Conservation (phyloP, 2,888 invertebrate species). For the Cataglyphis rosenhaueri region DNA sequence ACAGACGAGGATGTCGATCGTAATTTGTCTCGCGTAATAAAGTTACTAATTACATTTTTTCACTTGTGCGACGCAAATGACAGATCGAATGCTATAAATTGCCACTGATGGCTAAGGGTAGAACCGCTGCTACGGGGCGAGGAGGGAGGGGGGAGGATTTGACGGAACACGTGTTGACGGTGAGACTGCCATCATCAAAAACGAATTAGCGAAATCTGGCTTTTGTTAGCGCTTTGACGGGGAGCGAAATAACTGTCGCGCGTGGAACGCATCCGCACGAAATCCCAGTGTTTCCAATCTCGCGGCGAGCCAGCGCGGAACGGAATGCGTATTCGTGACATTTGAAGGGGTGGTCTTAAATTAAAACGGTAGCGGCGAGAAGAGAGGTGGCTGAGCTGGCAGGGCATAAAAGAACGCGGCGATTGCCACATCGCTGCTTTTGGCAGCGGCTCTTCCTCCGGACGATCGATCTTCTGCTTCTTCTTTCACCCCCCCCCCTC, state of each 20-base stretch:
- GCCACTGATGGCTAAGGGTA: not conserved
- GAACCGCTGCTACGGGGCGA: not conserved
- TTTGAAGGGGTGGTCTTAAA: conserved; percentile 84
- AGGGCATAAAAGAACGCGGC: conserved; percentile 76
- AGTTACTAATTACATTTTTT: conserved; percentile 8
- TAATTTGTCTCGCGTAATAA: not conserved
- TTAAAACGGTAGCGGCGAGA: conserved; percentile 78
- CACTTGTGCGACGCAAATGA: not conserved
- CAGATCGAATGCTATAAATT: not conserved
- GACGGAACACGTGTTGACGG: not conserved
- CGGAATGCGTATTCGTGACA: conserved; percentile 83
- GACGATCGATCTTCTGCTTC: conserved; percentile 44
- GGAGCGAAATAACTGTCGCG: not conserved
- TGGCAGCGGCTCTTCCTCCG: conserved; percentile 70
- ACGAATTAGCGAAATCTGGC: conserved; percentile 17
- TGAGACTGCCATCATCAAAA: not conserved
- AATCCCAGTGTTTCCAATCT: conserved; percentile 71
- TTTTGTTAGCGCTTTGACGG: conserved; percentile 29
- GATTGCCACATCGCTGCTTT: conserved; percentile 78
- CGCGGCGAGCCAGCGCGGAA: conserved; percentile 70
- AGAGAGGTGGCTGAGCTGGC: conserved; percentile 72
- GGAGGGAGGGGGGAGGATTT: not conserved
- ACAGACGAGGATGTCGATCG: not conserved
- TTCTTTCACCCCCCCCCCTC: conserved; percentile 9
- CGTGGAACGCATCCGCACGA: not conserved